phyloP scores from a whole-genome alignment of 2,888 invertebrate genomes.

The Zygaena filipendulae region DNA sequence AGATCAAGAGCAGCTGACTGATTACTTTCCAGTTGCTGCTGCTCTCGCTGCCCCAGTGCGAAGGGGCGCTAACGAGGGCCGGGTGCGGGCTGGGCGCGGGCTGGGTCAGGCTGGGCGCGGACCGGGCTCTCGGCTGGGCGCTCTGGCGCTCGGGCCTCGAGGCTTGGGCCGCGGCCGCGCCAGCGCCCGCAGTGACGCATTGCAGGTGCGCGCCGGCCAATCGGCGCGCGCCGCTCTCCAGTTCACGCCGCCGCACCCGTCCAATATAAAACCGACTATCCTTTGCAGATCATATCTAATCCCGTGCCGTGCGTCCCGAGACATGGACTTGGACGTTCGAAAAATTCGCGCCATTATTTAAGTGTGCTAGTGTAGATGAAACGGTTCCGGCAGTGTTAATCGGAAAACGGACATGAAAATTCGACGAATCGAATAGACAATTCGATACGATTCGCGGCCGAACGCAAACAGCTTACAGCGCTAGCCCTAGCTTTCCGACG shows the following conservation, averaged over 20 bases:
- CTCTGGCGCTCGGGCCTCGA: conserved; percentile 20
- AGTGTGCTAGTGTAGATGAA: conserved; percentile 31
- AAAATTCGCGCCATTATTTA: conserved; percentile 31
- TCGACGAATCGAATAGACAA: conserved; percentile 54
- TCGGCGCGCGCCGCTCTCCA: conserved; percentile 76
- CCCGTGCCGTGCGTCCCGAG: conserved; percentile 61
- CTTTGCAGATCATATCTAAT: conserved; percentile 73
- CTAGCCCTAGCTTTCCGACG: too few relatives aligned
- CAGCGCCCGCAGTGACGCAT: conserved; percentile 76
- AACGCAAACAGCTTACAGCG: too few relatives aligned
- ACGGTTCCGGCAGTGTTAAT: too few relatives aligned
- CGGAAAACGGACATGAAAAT: conserved; percentile 54
- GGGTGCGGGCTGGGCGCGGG: conserved; percentile 6
- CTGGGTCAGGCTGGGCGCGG: conserved; percentile 19
- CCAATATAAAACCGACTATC: conserved; percentile 74
- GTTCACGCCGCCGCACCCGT: conserved; percentile 81
- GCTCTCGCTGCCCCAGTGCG: too few relatives aligned
- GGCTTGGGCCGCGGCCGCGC: conserved; percentile 21
- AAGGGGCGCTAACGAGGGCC: too few relatives aligned
- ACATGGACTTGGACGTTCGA: conserved; percentile 60
- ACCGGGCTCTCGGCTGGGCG: conserved; percentile 22
- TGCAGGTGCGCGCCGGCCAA: conserved; percentile 87
- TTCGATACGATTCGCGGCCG: conserved; percentile 56
- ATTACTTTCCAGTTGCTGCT: too few relatives aligned
- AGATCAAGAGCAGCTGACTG: too few relatives aligned